phyloP scores from a whole-genome alignment of 2,113 vertebrate genomes.

The Neopipo cinnamomea region DNA sequence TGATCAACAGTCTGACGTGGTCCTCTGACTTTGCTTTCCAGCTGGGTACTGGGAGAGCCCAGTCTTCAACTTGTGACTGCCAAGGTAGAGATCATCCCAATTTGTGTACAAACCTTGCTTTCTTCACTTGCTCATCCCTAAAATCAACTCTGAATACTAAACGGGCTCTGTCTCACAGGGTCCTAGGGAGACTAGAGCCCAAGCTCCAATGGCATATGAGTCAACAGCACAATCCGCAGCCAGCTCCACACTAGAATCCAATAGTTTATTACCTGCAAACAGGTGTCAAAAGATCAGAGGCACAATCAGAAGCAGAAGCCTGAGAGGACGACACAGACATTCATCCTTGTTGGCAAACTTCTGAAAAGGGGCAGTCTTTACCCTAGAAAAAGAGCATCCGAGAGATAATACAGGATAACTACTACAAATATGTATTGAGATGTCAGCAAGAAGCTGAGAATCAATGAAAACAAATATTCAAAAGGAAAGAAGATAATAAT shows the following conservation, averaged over 20 bases:
- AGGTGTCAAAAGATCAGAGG: not conserved
- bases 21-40: not conserved
- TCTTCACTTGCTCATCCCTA: not conserved
- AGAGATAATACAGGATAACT: not conserved
- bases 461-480: not conserved
- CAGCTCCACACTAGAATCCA: not conserved
- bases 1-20: not conserved
- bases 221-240: not conserved
- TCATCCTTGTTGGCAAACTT: not conserved
- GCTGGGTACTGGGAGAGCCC: not conserved
- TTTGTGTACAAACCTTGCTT: not conserved
- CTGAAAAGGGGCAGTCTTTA: not conserved
- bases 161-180: not conserved
- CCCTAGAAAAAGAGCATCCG: not conserved
- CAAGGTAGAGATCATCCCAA: not conserved
- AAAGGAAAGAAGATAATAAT: not conserved
- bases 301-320: not conserved
- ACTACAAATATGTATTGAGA: not conserved
- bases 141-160: not conserved
- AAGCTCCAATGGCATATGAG: not conserved
- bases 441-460: not conserved
- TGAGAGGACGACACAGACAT: not conserved
- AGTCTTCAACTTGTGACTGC: not conserved
- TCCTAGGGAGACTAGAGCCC: not conserved
- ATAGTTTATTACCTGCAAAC: not conserved